Percentiles rank a stretch among this genome's conserved stretches.
These are phyloP conservation scores for Ochropleura leucogaster DNA, from an alignment of 2,888 invertebrate genomes.

Conservation along the genomic window DNA sequence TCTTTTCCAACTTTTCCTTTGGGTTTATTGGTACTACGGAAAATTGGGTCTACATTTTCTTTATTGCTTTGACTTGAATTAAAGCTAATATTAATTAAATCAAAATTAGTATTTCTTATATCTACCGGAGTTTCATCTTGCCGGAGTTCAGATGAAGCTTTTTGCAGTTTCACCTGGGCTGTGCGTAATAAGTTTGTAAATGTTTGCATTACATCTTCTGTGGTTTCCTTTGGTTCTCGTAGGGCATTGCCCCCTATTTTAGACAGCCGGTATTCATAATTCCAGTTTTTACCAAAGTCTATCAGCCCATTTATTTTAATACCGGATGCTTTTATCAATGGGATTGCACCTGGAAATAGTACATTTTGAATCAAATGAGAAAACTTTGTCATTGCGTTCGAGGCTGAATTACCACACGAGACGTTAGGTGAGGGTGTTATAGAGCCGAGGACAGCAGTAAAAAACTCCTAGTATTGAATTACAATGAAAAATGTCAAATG, in stretches of 20 bases:
- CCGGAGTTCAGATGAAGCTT: background rate
- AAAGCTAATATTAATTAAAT: too few relatives aligned
- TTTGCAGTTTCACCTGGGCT: background rate
- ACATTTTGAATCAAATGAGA: background rate
- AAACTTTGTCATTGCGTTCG: too few relatives aligned
- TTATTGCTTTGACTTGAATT: too few relatives aligned
- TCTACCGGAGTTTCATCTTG: background rate
- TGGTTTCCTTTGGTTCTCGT: background rate
- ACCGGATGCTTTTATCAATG: conserved; percentile 45
- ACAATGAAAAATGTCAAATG: too few relatives aligned
- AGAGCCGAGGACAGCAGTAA: too few relatives aligned
- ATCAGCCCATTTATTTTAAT: conserved; percentile 72
- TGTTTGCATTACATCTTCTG: background rate
- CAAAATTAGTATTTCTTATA: background rate
- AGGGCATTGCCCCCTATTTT: too few relatives aligned
- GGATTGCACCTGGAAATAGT: conserved; percentile 37
- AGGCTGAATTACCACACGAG: too few relatives aligned
- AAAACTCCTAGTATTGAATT: too few relatives aligned
- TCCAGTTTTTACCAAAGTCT: conserved; percentile 73
- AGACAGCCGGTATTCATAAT: conserved; percentile 63
- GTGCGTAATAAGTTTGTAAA: background rate
- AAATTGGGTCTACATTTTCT: too few relatives aligned
- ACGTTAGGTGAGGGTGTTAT: too few relatives aligned
- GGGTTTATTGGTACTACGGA: background rate
- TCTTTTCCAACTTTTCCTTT: background rate